phyloP scores from a whole-genome alignment of 2,113 vertebrate species.

The Tachysurus fulvidraco region DNA sequence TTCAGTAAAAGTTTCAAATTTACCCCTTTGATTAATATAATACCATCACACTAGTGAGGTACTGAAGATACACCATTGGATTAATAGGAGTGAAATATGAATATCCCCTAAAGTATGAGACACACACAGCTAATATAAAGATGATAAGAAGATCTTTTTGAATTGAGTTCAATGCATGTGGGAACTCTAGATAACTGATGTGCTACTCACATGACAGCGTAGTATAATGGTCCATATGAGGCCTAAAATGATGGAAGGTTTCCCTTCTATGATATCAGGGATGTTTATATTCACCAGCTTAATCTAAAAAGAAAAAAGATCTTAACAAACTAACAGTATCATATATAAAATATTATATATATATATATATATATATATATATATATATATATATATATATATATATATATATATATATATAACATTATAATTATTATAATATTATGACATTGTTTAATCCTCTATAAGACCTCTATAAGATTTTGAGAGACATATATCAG shows the following conservation, averaged over 20 bases:
- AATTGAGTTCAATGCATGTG: neutral
- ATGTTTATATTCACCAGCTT: constrained; percentile 93
- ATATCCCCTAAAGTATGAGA: constrained; percentile 11
- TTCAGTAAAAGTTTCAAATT: constrained; percentile 8
- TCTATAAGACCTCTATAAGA: neutral
- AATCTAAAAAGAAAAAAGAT: constrained; percentile 71
- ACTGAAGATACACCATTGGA: neutral
- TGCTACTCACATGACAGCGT: constrained; percentile 86
- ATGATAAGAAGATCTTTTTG: too few relatives aligned
- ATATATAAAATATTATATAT: too few relatives aligned
- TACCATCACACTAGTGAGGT: neutral
- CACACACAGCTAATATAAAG: neutral
- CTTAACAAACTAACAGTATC: neutral
- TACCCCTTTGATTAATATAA: neutral
- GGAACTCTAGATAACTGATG: neutral
- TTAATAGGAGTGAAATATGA: neutral
- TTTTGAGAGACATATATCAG: neutral
- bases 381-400: too few relatives aligned
- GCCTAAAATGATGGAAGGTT: constrained; percentile 88
- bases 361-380: too few relatives aligned
- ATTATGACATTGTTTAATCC: neutral
- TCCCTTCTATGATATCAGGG: constrained; percentile 88
- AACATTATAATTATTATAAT: neutral
- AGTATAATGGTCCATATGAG: constrained; percentile 92
- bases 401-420: too few relatives aligned